A percentile compares a stretch with the other conserved stretches of the same genome.
phyloP scores from a whole-genome alignment of 2,888 invertebrate genomes.

The Eutolmus rufibarbis region DNA sequence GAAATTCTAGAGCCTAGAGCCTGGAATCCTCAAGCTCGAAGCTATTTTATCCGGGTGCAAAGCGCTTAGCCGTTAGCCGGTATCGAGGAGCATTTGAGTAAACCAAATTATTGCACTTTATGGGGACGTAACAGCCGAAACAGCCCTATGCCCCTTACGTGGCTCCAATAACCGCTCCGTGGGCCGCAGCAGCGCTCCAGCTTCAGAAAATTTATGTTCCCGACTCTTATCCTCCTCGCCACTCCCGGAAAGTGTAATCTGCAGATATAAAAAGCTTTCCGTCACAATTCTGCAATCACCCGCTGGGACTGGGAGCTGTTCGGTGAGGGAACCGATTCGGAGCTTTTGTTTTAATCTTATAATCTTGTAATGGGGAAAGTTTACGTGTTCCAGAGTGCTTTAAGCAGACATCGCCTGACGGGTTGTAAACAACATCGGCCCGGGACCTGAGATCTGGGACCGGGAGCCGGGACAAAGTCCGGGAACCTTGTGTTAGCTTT shows the following conservation, averaged over 20 bases:
- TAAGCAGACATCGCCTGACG: not conserved
- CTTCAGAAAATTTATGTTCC: not conserved
- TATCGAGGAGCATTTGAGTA: slow-evolving; percentile 42
- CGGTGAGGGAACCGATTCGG: not conserved
- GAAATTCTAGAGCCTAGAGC: not conserved
- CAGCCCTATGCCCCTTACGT: not conserved
- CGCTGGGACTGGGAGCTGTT: not conserved
- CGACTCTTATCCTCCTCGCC: not conserved
- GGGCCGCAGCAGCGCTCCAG: not conserved
- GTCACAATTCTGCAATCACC: slow-evolving; percentile 9
- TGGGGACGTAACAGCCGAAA: slow-evolving; percentile 9
- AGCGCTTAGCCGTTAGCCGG: slow-evolving; percentile 22
- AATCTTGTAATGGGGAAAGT: slow-evolving; percentile 36
- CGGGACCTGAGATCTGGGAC: not conserved
- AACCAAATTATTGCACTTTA: slow-evolving; percentile 43
- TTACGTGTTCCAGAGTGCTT: slow-evolving; percentile 34
- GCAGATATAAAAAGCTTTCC: slow-evolving; percentile 24
- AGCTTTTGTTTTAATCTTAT: slow-evolving; percentile 37
- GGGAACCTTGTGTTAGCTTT: not conserved
- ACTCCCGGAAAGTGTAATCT: not conserved
- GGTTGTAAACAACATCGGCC: slow-evolving; percentile 28
- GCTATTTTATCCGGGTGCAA: slow-evolving; percentile 25
- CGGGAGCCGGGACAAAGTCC: not conserved
- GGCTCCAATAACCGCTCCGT: not conserved
- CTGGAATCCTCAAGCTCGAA: not conserved